Conservation (phyloP, 2,888 invertebrate genomes). For the Gisinianus flammeolus region DNA sequence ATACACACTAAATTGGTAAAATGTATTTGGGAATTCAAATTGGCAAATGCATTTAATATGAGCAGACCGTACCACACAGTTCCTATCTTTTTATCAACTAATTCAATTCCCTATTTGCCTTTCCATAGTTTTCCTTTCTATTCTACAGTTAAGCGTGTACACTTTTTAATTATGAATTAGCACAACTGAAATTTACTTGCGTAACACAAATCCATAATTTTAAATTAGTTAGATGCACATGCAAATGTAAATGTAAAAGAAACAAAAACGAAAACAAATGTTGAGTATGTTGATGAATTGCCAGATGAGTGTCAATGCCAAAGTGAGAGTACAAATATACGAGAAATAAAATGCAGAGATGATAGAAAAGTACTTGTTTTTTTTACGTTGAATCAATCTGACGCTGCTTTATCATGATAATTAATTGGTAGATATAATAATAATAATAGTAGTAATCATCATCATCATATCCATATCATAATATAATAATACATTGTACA, state of each 20-base stretch:
- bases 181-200: no score
- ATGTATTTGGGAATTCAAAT: background rate
- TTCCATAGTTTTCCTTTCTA: no score
- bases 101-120: no score
- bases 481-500: conserved; percentile 31
- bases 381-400: conserved; percentile 39
- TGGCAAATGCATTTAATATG: background rate
- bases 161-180: no score
- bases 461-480: background rate
- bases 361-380: background rate
- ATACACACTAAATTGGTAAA: background rate
- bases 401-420: conserved; percentile 39
- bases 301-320: background rate
- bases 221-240: background rate
- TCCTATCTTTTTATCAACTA: no score
- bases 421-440: conserved; percentile 21
- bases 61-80: background rate
- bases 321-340: background rate
- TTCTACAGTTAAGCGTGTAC: no score
- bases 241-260: background rate
- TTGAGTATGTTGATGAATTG: background rate
- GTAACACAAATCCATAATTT: no score
- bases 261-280: background rate
- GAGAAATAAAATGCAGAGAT: conserved; percentile 1
- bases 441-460: conserved; percentile 31